Evolutionary conservation across 2,888 invertebrate genomes (phyloP).

Genomic region (Pterostichus niger): DNA sequence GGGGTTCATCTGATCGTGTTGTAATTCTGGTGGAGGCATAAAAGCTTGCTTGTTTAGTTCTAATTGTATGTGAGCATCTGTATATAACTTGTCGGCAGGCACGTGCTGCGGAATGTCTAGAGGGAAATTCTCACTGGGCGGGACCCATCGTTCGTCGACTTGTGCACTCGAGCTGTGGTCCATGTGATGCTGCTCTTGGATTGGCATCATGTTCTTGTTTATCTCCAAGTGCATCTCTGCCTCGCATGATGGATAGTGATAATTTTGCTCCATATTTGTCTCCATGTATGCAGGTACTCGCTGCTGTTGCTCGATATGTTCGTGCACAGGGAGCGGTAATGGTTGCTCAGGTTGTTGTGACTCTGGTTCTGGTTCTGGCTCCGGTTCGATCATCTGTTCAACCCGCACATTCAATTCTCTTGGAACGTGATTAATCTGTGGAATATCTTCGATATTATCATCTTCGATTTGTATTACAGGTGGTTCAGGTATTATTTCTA

Average conservation of each 20-base stretch:
- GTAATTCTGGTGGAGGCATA: constrained; percentile 59
- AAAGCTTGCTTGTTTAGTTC: constrained; percentile 61
- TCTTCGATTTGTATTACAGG: constrained; percentile 68
- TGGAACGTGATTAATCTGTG: constrained; percentile 24
- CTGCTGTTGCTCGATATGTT: constrained; percentile 53
- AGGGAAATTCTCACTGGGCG: constrained; percentile 77
- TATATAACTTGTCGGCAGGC: constrained; percentile 54
- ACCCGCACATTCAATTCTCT: constrained; percentile 51
- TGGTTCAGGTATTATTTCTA: constrained; percentile 67
- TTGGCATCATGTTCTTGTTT: constrained; percentile 74
- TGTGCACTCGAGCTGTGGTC: constrained; percentile 76
- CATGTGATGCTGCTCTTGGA: constrained; percentile 75
- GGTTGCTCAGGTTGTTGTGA: constrained; percentile 25
- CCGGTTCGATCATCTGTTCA: constrained; percentile 67
- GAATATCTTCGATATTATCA: constrained; percentile 63
- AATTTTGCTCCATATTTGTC: constrained; percentile 67
- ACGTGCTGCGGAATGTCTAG: constrained; percentile 61
- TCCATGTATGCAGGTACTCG: constrained; percentile 57
- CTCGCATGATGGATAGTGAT: constrained; percentile 71
- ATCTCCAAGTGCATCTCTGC: constrained; percentile 75
- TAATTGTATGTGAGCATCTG: constrained; percentile 63
- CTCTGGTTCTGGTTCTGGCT: constrained; percentile 70
- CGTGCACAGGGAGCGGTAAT: constrained; percentile 63
- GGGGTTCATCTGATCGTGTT: constrained; percentile 51
- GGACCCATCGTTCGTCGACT: constrained; percentile 83